Percentiles rank a stretch among this genome's conserved stretches.
phyloP scores from a whole-genome alignment of 2,797 vertebrate genomes.

The Phrynocephalus vlangalii region DNA sequence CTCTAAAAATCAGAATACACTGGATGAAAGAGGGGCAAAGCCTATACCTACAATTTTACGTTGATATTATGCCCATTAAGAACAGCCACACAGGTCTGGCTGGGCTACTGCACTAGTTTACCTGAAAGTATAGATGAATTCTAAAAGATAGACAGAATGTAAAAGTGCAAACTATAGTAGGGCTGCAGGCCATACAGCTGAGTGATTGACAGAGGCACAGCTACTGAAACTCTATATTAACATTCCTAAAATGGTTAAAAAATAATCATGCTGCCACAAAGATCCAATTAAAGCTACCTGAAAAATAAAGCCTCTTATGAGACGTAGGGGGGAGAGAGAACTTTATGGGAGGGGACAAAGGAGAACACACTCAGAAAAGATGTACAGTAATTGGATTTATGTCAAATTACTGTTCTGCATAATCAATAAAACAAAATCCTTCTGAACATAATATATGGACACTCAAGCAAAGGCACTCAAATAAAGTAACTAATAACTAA shows the following conservation, averaged over 20 bases:
- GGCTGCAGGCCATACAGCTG: not conserved
- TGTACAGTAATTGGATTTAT: not conserved
- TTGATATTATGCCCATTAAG: not conserved
- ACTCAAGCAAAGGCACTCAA: not conserved
- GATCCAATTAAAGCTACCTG: conserved; percentile 3
- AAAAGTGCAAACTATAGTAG: not conserved
- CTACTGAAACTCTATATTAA: not conserved
- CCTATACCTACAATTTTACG: not conserved
- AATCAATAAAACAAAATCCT: conserved; percentile 18
- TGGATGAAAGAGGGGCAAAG: not conserved
- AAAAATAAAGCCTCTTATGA: not conserved
- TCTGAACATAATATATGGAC: not conserved
- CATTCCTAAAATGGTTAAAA: not conserved
- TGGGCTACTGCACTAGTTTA: not conserved
- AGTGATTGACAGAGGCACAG: not conserved
- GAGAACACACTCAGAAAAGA: not conserved
- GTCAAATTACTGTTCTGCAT: conserved; percentile 3
- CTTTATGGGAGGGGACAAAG: not conserved
- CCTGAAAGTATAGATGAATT: not conserved
- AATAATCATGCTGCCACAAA: not conserved
- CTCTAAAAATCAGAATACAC: not conserved
- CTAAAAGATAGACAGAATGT: conserved; percentile 6
- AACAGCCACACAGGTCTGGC: not conserved
- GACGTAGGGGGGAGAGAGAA: not conserved
- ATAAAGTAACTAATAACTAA: not conserved